Percentiles rank a stretch among this genome's conserved stretches.
Conservation (phyloP, 2,113 vertebrate genomes). For the Tursiops truncatus region DNA sequence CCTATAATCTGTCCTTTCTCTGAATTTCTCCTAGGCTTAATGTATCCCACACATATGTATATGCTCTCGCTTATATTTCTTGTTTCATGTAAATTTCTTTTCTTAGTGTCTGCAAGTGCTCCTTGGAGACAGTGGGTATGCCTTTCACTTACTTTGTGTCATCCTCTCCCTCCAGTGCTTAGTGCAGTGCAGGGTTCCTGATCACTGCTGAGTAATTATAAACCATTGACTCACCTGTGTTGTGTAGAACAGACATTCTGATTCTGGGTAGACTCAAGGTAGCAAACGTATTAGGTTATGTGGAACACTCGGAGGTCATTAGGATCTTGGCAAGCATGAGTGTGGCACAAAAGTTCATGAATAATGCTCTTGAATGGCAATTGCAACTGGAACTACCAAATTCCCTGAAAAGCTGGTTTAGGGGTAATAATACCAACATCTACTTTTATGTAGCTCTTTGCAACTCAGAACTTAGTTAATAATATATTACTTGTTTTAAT, state of each 20-base stretch:
- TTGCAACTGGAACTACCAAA: not conserved
- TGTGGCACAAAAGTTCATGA: not conserved
- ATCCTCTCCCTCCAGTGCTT: not conserved
- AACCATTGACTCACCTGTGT: not conserved
- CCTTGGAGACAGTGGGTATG: not conserved
- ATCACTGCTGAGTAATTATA: not conserved
- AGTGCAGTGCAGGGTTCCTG: not conserved
- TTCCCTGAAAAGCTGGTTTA: not conserved
- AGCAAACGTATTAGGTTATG: not conserved
- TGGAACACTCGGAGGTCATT: not conserved
- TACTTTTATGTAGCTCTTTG: constrained; percentile 17
- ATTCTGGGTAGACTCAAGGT: not conserved
- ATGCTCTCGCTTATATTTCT: not conserved
- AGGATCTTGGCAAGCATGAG: not conserved
- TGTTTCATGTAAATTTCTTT: not conserved
- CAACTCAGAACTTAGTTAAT: constrained; percentile 50
- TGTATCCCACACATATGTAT: not conserved
- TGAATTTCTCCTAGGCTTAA: not conserved
- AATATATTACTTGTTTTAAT: constrained; percentile 55
- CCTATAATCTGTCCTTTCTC: not conserved
- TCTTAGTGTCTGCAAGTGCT: not conserved
- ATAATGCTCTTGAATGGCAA: not conserved
- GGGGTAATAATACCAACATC: not conserved
- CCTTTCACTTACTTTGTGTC: not conserved
- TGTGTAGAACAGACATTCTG: not conserved